Percentiles rank a stretch among this genome's conserved stretches.
These are phyloP conservation scores for Drosophila borealis DNA, from an alignment of 2,888 invertebrate species.

Conservation along the genomic window DNA sequence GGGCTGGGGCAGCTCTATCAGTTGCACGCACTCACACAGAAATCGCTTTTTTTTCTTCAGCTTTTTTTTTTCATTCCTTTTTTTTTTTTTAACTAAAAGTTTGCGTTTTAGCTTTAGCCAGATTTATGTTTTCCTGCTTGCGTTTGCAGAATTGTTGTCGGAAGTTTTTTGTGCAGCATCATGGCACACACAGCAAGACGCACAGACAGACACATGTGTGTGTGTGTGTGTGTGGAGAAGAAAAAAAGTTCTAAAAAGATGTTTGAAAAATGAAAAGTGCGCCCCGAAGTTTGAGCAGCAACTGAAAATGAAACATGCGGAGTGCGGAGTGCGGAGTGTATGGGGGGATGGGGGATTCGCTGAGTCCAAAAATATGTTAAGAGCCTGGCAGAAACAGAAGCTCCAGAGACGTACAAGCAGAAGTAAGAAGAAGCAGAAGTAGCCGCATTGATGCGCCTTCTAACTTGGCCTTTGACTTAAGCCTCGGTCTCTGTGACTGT, in stretches of 20 bases:
- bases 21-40: slow-evolving; percentile 63
- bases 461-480: slow-evolving; percentile 51
- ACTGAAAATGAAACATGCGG: slow-evolving; percentile 32
- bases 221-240: slow-evolving; percentile 16
- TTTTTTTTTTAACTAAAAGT: slow-evolving; percentile 67
- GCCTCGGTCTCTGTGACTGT: slow-evolving; percentile 23
- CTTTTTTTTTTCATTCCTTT: slow-evolving; percentile 12
- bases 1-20: slow-evolving; percentile 50
- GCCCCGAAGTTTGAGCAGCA: slow-evolving; percentile 37
- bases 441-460: slow-evolving; percentile 66
- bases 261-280: slow-evolving; percentile 54
- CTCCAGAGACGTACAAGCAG: background rate
- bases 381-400: slow-evolving; percentile 51
- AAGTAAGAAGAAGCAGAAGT: background rate
- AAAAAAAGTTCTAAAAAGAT: slow-evolving; percentile 56
- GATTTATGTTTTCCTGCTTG: slow-evolving; percentile 81
- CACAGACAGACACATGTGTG: slow-evolving; percentile 15
- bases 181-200: slow-evolving; percentile 53
- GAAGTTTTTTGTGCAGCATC: slow-evolving; percentile 80
- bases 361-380: slow-evolving; percentile 56
- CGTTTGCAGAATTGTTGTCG: slow-evolving; percentile 81
- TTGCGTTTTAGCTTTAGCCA: slow-evolving; percentile 81
- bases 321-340: background rate
- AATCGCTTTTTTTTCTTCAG: slow-evolving; percentile 29
- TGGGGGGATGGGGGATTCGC: background rate